Base-by-base conservation (phyloP, 2,797 vertebrate genomes). In the Poecilia picta region DNA sequence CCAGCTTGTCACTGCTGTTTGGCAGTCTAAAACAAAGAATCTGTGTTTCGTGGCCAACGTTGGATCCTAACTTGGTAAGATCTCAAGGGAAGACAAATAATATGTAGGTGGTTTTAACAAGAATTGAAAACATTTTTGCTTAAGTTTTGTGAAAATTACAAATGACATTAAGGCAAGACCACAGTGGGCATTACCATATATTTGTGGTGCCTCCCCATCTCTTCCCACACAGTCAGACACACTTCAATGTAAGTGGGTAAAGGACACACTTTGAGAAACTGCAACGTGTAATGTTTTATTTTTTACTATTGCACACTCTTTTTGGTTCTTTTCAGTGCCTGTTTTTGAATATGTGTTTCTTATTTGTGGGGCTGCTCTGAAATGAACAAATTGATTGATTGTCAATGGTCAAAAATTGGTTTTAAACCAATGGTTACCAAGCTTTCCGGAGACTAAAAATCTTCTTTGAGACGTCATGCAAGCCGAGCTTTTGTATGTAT, bases 1-100 rank as follows among this genome's bases (percentile, higher is more conserved):
- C 80, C 74, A 85, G 87, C 78, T 77, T 85, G 82, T 86, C 85
- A 53, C 79, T 88, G 79, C 68, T 82, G 83, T 73, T 89, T 93
- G 85, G 89, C 91, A 89, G 83, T 82, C 74, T 64, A 77, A 72
- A 72, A 83, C 77, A 75, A 76, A 86, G 85, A 90, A 88, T 86
- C 72, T 81, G 59, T 88, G 46, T 88, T 86, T 47, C 62, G 33
- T 79, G 73, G 86, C 89, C 87, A 90, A 74, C 68, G 76, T 81
- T 81, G 82, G 74, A 83, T 83, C 85, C 90, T 89, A 86, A 88
- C 77, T 90, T 89, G 83, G 89, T 78, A 81, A 90, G 59, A 85
- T 82, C 31, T 83, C 8, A 57, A 76, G 62, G 59, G 82, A 72
- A 80, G 80, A 75, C 66, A 82, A 85, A 84, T 76, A 85, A 59